Base-by-base conservation (phyloP, 2,797 vertebrate genomes). In the Sparus aurata region DNA sequence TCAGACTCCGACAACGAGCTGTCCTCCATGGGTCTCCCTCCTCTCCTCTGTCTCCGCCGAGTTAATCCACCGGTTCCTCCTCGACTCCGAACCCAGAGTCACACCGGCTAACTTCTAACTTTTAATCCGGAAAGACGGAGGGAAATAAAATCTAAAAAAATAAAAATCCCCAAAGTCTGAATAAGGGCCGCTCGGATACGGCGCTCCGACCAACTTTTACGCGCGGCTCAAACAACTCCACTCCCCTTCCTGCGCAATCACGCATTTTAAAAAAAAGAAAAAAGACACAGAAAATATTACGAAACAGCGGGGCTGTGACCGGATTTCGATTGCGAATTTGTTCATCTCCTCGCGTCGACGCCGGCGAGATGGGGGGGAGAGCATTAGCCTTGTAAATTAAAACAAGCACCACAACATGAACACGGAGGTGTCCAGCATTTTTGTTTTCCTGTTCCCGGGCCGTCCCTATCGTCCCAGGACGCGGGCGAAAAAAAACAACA, bases 1-100 rank as follows among this genome's bases (percentile, higher is more conserved):
- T 91, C 90, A 89, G 90, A 89, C 90, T 94, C 93, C 85, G 91
- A 89, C 85, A 90, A 87, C 87, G 91, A 86, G 83, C 84, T 82
- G 84, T 93, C 91, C 87, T 94, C 90, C 91, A 89, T 88, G 86
- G 87, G 62, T 76, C 64, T 80, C 63, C 64, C 45, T 53, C 23
- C 57, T 62, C 52, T 83, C 71, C 50, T 77, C 74, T 25, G 15
- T 77, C 77, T 73, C 75, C 75, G 83, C 72, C 46, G 88, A 92
- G 80, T 88, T 81, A 85, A 88, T 90, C 85, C 86, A 87, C 86
- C 82, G 80, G 30, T 73, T 77, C 76, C 67, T 80, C 76, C 53
- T 83, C 77, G 73, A 64, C 81, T 89, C 82, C 77, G 86, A 78
- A 72, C 61, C 69, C 65, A 72, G 34, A 69, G 66, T 63, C 77